These are phyloP conservation scores for Epinotia demarniana DNA, from an alignment of 2,888 invertebrate species.

Conservation along the genomic window DNA sequence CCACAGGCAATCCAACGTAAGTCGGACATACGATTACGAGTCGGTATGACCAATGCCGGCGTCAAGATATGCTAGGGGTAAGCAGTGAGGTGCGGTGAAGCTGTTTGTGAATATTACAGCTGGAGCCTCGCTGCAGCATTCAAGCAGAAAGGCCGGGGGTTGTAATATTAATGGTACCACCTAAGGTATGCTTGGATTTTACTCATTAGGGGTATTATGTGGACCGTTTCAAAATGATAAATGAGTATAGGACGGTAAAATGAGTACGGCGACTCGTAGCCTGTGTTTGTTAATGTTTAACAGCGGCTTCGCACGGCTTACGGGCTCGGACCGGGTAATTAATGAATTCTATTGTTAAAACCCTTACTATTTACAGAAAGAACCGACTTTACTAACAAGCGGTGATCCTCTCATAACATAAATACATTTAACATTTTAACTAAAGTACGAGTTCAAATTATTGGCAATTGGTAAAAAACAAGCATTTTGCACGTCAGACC, in stretches of 20 bases:
- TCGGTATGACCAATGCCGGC: neutral
- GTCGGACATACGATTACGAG: neutral
- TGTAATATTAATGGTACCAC: slow-evolving; percentile 80
- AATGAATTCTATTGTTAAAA: slow-evolving; percentile 28
- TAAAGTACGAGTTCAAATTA: neutral
- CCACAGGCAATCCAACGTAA: neutral
- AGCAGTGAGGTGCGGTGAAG: neutral
- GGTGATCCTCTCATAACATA: neutral
- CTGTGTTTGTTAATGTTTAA: slow-evolving; percentile 72
- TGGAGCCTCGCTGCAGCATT: slow-evolving; percentile 49
- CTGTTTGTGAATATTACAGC: neutral
- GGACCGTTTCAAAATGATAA: slow-evolving; percentile 80
- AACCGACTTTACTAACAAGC: neutral
- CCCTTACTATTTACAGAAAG: slow-evolving; percentile 16
- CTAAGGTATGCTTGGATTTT: slow-evolving; percentile 82
- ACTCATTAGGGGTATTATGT: slow-evolving; percentile 82
- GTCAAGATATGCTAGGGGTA: neutral
- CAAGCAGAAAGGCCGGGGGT: slow-evolving; percentile 63
- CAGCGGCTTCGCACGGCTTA: slow-evolving; percentile 64
- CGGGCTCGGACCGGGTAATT: slow-evolving; percentile 50
- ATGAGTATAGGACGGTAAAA: slow-evolving; percentile 72
- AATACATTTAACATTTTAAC: neutral
- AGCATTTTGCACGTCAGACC: too few species aligned
- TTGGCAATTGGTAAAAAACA: neutral
- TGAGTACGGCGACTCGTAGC: slow-evolving; percentile 65